A percentile compares a stretch with the other conserved stretches of the same genome.
phyloP scores from a whole-genome alignment of 1,140 invertebrate species.

The Hydropsyche tenuis region DNA sequence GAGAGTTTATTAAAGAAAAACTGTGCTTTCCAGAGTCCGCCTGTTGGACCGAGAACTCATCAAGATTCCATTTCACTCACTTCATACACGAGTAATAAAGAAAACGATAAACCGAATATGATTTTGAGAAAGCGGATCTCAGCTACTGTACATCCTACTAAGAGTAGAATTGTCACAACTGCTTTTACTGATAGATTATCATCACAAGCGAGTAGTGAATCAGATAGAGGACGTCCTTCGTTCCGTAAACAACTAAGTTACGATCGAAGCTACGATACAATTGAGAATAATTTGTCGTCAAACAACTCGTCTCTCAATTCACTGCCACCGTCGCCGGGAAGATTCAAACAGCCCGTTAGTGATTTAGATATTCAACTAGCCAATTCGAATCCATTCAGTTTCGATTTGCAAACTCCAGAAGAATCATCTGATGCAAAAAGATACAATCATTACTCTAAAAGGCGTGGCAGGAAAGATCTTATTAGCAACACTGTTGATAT shows the following conservation, averaged over 20 bases:
- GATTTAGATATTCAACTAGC: constrained; percentile 61
- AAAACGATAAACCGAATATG: constrained; percentile 45
- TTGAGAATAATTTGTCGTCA: constrained; percentile 47
- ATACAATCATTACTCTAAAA: constrained; percentile 46
- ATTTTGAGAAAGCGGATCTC: constrained; percentile 48
- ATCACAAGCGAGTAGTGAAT: constrained; percentile 7
- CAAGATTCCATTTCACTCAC: constrained; percentile 33
- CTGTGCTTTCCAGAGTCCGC: constrained; percentile 30
- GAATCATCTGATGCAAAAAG: constrained; percentile 21
- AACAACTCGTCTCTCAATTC: constrained; percentile 46
- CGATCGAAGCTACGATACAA: constrained; percentile 46
- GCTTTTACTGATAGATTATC: constrained; percentile 38
- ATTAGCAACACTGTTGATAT: constrained; percentile 69
- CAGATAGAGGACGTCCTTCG: constrained; percentile 34
- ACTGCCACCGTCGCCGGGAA: constrained; percentile 44
- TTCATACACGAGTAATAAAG: constrained; percentile 27
- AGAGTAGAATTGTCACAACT: constrained; percentile 39
- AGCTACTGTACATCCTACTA: constrained; percentile 46
- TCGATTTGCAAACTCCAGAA: constrained; percentile 25
- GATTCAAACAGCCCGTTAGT: constrained; percentile 43
- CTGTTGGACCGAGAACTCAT: constrained; percentile 14
- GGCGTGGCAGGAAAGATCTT: constrained; percentile 59
- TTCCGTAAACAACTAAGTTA: constrained; percentile 38
- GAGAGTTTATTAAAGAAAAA: constrained; percentile 33
- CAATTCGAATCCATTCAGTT: constrained; percentile 40